Evolutionary conservation across 2,797 vertebrate genomes (phyloP), one percentile per base, ranked within the genome.

Genomic region (Graptemys geographica): DNA sequence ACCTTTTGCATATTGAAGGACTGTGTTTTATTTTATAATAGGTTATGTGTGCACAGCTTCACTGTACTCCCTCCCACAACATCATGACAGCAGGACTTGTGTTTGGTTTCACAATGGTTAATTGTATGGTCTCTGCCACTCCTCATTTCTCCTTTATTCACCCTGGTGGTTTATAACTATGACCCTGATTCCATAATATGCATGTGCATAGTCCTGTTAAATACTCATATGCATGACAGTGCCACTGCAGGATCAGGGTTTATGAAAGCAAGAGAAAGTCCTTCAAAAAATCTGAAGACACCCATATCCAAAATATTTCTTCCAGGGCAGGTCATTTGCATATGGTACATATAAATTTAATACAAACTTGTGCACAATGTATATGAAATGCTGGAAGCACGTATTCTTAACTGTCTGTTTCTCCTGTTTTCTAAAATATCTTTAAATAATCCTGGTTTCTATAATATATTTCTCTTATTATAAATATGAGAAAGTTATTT

Each of bases 211-310:
- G 72, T 86, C 84, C 82, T 53, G 5, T 5, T 2, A 28, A n/a
- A 1, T 82, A 72, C 65, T 86, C 93, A 87, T 41, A 74, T 87
- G 5, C 0, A 37, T 41, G 65, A 41, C 37, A 72, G 10, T 41
- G n/a, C 10, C 8, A 21, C 44, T 51, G 62, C 85, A 94, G 76
- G 52, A 87, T 37, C 0, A 23, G 56, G 72, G 41, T 62, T 90
- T 89, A 13, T 81, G 93, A 90, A 76, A 94, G 83, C 41, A n/a
- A 31, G 85, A 69, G 47, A 41, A 90, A 94, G 86, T 95, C 83
- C 56, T 95, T 52, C 87, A 80, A 80, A 92, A 74, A 80, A 94
- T 55, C 86, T 82, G 87, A 84, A 91, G 3, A 16, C 79, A 81
- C 78, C 56, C 83, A 4, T 74, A 88, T 74, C 59, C 82, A 95